These are phyloP conservation scores for Luffia ferchaultella DNA, from an alignment of 2,888 invertebrate genomes.

Conservation along the genomic window DNA sequence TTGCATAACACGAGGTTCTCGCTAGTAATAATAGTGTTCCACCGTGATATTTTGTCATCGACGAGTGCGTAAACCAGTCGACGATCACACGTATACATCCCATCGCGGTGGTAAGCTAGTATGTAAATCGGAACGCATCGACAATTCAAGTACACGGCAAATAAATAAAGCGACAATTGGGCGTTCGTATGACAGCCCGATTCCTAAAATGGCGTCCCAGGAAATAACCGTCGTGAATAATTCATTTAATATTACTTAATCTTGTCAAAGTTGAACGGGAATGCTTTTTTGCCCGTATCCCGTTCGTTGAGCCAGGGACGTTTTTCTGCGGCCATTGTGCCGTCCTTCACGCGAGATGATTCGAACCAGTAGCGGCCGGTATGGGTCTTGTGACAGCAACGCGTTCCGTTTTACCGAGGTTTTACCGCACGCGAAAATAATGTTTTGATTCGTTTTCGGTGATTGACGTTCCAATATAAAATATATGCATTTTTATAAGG, in stretches of 20 bases:
- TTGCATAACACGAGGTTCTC: too few species aligned
- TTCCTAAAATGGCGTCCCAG: slow-evolving; percentile 40
- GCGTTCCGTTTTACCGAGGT: not conserved
- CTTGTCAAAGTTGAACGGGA: slow-evolving; percentile 36
- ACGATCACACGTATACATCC: too few species aligned
- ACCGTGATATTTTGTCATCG: too few species aligned
- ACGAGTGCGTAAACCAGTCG: too few species aligned
- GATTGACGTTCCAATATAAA: too few species aligned
- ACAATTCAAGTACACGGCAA: slow-evolving; percentile 12
- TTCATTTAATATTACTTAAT: slow-evolving; percentile 61
- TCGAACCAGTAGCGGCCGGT: slow-evolving; percentile 10
- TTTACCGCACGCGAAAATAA: too few species aligned
- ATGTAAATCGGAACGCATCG: not conserved
- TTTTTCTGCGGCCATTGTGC: slow-evolving; percentile 45
- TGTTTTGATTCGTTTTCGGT: too few species aligned
- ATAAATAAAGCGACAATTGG: slow-evolving; percentile 26
- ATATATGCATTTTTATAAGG: too few species aligned
- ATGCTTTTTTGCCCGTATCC: slow-evolving; percentile 23
- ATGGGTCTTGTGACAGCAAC: slow-evolving; percentile 14
- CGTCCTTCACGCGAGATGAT: slow-evolving; percentile 25
- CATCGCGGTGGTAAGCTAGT: not conserved
- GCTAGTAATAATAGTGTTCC: too few species aligned
- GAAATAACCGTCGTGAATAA: slow-evolving; percentile 60
- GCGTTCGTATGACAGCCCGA: slow-evolving; percentile 23
- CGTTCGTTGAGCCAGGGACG: slow-evolving; percentile 23